Evolutionary conservation across 2,888 invertebrate genomes (phyloP), one percentile per base, ranked within the genome.

Genomic region (Stenodema calcarata): DNA sequence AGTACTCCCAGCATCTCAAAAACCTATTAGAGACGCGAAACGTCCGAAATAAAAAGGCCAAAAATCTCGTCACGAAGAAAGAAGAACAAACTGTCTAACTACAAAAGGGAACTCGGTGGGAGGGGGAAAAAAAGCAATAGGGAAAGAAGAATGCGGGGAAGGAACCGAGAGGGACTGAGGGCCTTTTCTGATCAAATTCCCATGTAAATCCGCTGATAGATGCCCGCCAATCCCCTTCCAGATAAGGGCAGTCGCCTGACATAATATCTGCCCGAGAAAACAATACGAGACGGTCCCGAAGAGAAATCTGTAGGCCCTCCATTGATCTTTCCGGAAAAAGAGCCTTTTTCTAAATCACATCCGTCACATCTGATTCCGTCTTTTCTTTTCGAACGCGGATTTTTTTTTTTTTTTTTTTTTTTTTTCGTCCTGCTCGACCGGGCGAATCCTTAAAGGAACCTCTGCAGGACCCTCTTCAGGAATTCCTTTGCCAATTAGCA

Each of bases 161-260:
- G n/a, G n/a, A n/a, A n/a, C 23, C 12, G 42, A 30, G 16, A n/a
- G 23, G 62, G 82, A 82, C 69, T 1, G 23, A 18, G 42, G 18
- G 30, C 50, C 78, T 54, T 78, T 54, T 78, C 82, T 82, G 87
- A 87, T 87, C 87, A 87, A 87, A 87, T 87, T 87, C 87, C 47
- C 73, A 87, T 87, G 87, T 87, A 87, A 87, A 87, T 87, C 87
- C 83, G 47, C 50, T 82, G 87, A 87, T 87, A 73, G 87, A 87
- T 87, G 87, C 75, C 83, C 78, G 85, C 76, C 85, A 76, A 76
- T 76, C 69, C 85, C 42, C 14, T 35, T 30, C 82, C 82, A 41
- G 82, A 41, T 81, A 82, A 69, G 82, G 82, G 69, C 30, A n/a
- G 41, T 79, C 69, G 81, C 18, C 54, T 81, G 81, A 82, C 82